Conservation (phyloP, 2,888 invertebrate species). For the Caenorhabditis drosophilae region DNA sequence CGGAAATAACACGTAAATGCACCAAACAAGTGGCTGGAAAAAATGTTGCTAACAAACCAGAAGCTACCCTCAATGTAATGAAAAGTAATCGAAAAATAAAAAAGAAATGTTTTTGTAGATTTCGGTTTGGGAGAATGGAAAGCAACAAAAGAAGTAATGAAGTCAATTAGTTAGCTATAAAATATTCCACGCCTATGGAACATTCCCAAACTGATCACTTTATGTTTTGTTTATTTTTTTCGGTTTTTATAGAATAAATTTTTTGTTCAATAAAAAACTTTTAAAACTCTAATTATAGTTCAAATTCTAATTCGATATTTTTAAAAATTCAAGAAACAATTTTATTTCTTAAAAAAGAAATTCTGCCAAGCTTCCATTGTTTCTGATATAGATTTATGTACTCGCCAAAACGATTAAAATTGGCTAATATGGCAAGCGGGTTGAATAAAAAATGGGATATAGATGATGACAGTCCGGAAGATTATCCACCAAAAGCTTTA, state of each 20-base stretch:
- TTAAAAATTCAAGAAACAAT: too few species aligned
- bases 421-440: slow-evolving; percentile 4
- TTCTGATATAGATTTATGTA: slow-evolving; percentile 7
- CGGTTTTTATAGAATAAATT: neutral
- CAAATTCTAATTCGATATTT: too few species aligned
- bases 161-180: neutral
- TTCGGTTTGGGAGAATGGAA: slow-evolving; percentile 86
- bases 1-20: slow-evolving; percentile 78
- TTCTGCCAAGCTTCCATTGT: too few species aligned
- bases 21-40: slow-evolving; percentile 75
- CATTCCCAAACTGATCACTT: slow-evolving; percentile 27
- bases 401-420: slow-evolving; percentile 27
- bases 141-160: slow-evolving; percentile 38
- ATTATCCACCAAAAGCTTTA: slow-evolving; percentile 30
- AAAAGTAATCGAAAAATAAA: slow-evolving; percentile 1
- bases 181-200: slow-evolving; percentile 22
- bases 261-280: too few species aligned
- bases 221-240: slow-evolving; percentile 4
- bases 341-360: too few species aligned
- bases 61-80: slow-evolving; percentile 73
- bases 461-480: slow-evolving; percentile 12
- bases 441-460: neutral
- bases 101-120: slow-evolving; percentile 75
- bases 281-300: too few species aligned
- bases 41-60: slow-evolving; percentile 30